These are phyloP conservation scores for Junonia oenone DNA, from an alignment of 2,888 invertebrate species.

Conservation along the genomic window DNA sequence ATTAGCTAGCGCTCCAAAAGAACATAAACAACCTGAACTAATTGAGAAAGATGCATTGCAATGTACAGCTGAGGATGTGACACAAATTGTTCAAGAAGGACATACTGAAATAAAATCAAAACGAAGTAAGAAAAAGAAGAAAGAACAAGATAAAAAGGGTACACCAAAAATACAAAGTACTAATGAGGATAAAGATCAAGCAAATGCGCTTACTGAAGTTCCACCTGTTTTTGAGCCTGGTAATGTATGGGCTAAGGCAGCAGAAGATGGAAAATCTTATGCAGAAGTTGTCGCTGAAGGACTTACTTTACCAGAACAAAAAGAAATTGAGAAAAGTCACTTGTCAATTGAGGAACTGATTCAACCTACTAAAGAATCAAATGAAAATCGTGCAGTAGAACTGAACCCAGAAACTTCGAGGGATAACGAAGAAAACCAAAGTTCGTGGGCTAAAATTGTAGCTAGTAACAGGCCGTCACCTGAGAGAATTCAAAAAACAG, in stretches of 20 bases:
- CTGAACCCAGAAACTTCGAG: conserved; percentile 18
- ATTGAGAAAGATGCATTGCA: neutral
- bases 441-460: conserved; percentile 69
- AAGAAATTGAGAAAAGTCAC: conserved; percentile 27
- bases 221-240: conserved; percentile 22
- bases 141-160: conserved; percentile 48
- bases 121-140: conserved; percentile 58
- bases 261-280: conserved; percentile 83
- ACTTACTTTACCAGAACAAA: conserved; percentile 34
- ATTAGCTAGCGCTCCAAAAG: conserved; percentile 1
- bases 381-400: conserved; percentile 27
- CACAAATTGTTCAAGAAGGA: conserved; percentile 20
- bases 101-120: conserved; percentile 44
- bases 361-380: conserved; percentile 10
- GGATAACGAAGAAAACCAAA: conserved; percentile 32
- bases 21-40: conserved; percentile 26
- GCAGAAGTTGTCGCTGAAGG: conserved; percentile 83
- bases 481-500: conserved; percentile 44
- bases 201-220: neutral
- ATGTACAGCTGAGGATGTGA: neutral
- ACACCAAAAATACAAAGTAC: conserved; percentile 9
- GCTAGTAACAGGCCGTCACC: conserved; percentile 54
- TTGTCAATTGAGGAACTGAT: conserved; percentile 4
- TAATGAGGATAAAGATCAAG: neutral
- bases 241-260: conserved; percentile 73